Evolutionary conservation across 2,888 invertebrate genomes (phyloP), one percentile per base, ranked within the genome.

Genomic region (Pseudeuparius sepicola): DNA sequence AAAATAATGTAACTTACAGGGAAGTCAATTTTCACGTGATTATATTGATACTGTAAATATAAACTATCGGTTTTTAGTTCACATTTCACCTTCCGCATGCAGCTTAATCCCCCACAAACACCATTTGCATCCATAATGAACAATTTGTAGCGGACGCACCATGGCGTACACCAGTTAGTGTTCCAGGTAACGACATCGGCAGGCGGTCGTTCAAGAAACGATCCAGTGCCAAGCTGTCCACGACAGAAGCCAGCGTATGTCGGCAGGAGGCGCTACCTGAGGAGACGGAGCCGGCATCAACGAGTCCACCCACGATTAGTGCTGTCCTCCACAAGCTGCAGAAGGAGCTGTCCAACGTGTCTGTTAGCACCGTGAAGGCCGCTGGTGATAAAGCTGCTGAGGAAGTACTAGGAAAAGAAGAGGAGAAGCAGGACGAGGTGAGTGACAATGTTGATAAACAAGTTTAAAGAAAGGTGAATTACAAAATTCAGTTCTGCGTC

Each of bases 191-290:
- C 57, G 86, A 87, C 56, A 86, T 87, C 40, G 83, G 80, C 1
- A 69, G 84, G 28, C 73, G 75, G 55, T 85, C 85, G 2, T 82
- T 85, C 55, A 80, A 76, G 50, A 67, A 66, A 24, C 46, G 56
- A 16, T 40, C 54, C 4, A 44, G 53, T 6, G 50, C 49, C 4
- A 61, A 59, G 46, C 41, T 53, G 11, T 54, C 55, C 11, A 63
- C 63, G 51, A 70, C 70, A 31, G 62, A 63, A 46, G 49, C 55
- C 3, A 62, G 58, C 40, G 55, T 59, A 4, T 55, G 50, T 16
- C 49, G 57, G 24, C 60, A 60, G 44, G 59, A 54, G 29, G 54
- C 55, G 3, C 43, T 64, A 14, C 47, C 54, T 10, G 64, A 64
- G 46, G 64, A 64, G 44, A 49, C 46, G 10, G 63, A 63, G 49